Evolutionary conservation across 2,888 invertebrate genomes (phyloP).

Genomic region (Lycocerus yunnanus): DNA sequence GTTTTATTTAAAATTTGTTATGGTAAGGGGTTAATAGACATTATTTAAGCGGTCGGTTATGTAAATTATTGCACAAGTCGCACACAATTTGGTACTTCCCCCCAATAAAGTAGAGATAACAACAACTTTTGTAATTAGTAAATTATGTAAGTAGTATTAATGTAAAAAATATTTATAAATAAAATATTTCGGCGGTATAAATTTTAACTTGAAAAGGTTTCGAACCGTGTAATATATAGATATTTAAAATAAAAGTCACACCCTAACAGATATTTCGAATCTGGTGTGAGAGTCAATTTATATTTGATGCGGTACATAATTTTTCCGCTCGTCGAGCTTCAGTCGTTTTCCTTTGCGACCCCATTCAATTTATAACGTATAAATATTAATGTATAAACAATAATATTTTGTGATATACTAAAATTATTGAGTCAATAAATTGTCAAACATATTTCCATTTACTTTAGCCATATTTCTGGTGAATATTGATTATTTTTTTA

Average conservation of each 20-base stretch:
- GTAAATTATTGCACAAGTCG: constrained; percentile 4
- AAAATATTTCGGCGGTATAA: not conserved
- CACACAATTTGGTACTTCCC: not conserved
- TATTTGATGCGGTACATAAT: constrained; percentile 53
- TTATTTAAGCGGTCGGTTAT: not conserved
- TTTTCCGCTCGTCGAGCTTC: constrained; percentile 48
- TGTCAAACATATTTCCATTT: not conserved
- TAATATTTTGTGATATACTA: constrained; percentile 30
- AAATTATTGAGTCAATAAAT: constrained; percentile 21
- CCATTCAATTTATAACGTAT: constrained; percentile 43
- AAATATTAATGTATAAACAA: constrained; percentile 43
- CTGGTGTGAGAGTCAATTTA: constrained; percentile 46
- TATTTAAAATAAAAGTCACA: constrained; percentile 26
- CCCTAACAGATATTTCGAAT: constrained; percentile 21
- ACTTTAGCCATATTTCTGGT: not conserved
- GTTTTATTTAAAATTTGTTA: constrained; percentile 34
- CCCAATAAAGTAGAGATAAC: not conserved
- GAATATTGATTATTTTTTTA: not conserved
- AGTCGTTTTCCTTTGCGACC: constrained; percentile 38
- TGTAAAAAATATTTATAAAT: not conserved
- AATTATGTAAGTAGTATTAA: not conserved
- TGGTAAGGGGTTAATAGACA: constrained; percentile 19
- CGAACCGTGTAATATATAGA: constrained; percentile 18
- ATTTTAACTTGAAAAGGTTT: constrained; percentile 1
- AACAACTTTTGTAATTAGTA: not conserved